Evolutionary conservation across 2,888 invertebrate genomes (phyloP).

Genomic region (Phortica magna): DNA sequence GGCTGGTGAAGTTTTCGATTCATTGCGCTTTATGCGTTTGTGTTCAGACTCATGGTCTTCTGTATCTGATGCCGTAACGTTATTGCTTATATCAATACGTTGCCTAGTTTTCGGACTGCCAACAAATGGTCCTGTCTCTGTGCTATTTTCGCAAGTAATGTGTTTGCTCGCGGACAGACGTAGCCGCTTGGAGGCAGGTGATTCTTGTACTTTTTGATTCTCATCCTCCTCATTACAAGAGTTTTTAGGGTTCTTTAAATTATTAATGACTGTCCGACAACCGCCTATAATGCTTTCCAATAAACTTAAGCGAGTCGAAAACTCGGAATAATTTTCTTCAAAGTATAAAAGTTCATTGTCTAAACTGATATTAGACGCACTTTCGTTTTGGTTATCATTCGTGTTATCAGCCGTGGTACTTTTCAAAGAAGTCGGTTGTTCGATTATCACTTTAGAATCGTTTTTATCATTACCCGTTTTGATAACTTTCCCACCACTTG

Average conservation of each 20-base stretch:
- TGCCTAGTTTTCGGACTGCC: no score
- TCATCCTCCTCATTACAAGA: neutral
- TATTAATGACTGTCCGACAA: constrained; percentile 56
- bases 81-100: no score
- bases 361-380: no score
- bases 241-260: constrained; percentile 29
- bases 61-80: no score
- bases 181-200: neutral
- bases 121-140: no score
- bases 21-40: constrained; percentile 50
- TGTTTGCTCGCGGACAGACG: neutral
- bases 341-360: constrained; percentile 56
- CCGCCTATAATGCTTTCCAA: constrained; percentile 61
- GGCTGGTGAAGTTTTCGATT: constrained; percentile 72
- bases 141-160: no score
- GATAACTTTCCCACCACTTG: constrained; percentile 18
- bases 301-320: constrained; percentile 55
- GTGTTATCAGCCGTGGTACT: neutral
- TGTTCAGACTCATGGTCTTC: neutral
- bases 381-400: constrained; percentile 1
- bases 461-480: neutral
- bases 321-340: constrained; percentile 55
- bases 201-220: neutral
- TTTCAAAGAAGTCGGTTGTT: neutral
- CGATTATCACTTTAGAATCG: neutral